phyloP scores from a whole-genome alignment of 2,888 invertebrate species.

The Sminthurinus aureus region DNA sequence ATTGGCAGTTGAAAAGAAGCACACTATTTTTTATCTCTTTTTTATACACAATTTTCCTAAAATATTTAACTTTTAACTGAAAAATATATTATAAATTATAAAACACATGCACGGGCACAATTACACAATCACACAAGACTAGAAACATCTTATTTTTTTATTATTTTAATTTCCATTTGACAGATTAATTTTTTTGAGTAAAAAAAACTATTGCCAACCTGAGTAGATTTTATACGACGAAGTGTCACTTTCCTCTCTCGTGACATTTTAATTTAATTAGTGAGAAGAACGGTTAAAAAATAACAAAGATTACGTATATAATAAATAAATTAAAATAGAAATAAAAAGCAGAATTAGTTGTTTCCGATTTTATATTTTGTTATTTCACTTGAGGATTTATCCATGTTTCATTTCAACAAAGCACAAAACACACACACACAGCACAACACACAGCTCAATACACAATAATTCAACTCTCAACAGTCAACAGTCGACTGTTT shows the following conservation, averaged over 20 bases:
- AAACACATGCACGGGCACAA: constrained; percentile 2
- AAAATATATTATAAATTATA: constrained; percentile 24
- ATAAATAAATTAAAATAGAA: constrained; percentile 9
- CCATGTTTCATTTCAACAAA: no score
- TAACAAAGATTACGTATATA: neutral
- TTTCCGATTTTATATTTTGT: no score
- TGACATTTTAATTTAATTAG: constrained; percentile 57
- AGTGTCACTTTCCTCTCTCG: constrained; percentile 58
- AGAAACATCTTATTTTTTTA: neutral
- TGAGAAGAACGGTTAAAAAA: no score
- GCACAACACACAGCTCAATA: no score
- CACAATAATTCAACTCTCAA: no score
- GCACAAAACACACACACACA: no score
- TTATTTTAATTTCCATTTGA: neutral
- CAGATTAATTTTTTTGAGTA: constrained; percentile 3
- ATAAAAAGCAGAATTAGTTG: no score
- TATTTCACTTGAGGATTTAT: no score
- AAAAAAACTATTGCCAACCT: constrained; percentile 47
- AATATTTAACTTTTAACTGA: neutral
- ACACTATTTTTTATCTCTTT: no score
- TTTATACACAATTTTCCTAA: neutral
- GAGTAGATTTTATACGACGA: constrained; percentile 57
- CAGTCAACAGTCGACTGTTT: no score
- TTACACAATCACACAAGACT: constrained; percentile 5
- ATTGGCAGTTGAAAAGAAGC: constrained; percentile 27